Evolutionary conservation across 2,797 vertebrate genomes (phyloP), one percentile per base, ranked within the genome.

Genomic region (Tokudaia muenninki): DNA sequence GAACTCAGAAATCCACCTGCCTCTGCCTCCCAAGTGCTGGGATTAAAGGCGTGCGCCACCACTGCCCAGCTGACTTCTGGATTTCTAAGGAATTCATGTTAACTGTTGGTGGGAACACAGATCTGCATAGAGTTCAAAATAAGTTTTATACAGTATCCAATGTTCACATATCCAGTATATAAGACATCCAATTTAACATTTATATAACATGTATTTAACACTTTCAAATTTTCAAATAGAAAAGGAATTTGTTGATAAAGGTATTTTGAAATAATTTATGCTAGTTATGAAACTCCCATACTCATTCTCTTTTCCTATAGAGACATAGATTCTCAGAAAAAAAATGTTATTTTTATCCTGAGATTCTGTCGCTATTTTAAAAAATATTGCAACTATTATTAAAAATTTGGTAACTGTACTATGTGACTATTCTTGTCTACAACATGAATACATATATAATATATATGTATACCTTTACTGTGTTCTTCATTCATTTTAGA

Each of bases 321-420:
- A 96, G 77, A 91, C 50, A 89, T 47, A 57, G 74, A 72, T 95
- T 89, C 70, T 96, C 86, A 70, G 74, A 95, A 97, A 96, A 94
- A 95, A 97, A 96, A 94, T 77, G 82, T 6, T 82, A 12, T 88
- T 78, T 91, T 89, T 79, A 92, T 89, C 74, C n/a, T 70, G 92
- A 77, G 14, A 22, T 79, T 95, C 57, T 83, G 61, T 9, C 75
- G 79, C 41, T 88, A 6, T 93, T 93, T 22, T 34, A 86, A 95
- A 96, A 75, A 75, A 75, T 44, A 75, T 79, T 74, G 2, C 31
- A 94, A 2, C 50, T 87, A 47, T 82, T 74, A 89, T 93, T 96
- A 94, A 97, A 91, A 92, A 93, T 92, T 41, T 87, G 65, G 96
- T 55, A 96, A 83, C 11, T 87, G 19, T 86, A 90, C 65, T 84